Evolutionary conservation across 2,113 vertebrate genomes (phyloP), one percentile per base, ranked within the genome.

Genomic region (Lophochroa leadbeateri): DNA sequence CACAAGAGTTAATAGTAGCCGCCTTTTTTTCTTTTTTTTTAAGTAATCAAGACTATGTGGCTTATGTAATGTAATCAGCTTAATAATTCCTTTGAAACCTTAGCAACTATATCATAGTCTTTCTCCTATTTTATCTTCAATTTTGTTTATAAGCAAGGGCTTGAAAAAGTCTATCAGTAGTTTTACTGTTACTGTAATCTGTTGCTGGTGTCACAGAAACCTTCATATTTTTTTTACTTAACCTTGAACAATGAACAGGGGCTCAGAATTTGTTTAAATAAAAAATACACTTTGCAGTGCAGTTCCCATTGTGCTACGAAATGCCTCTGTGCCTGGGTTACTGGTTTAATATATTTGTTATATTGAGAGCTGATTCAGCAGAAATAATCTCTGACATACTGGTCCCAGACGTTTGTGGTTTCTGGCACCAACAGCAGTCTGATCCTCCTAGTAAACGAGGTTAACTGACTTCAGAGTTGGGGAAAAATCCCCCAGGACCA

Each of bases 341-440:
- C 65, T 72, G 27, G 43, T 75, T 89, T 91, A 71, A 86, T 81
- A 14, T 6, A 72, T 71, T 78, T 83, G 52, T 75, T 92, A 93
- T 19, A 93, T 4, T 70, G 79, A 96, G 58, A 94, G 82, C 64
- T 94, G 94, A 95, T 90, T 92, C 86, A 92, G 88, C 86, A 94
- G 86, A 92, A 96, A 95, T 78, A 88, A 92, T 81, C 64, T 92
- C 90, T 88, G 64, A 93, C 76, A 70, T 72, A 82, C 55, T 71
- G 52, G 65, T 83, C 77, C 72, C 86, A 95, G 86, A 93, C 57
- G 0, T 84, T 78, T 96, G 90, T 76, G 82, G 90, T 88, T 96
- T 97, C 94, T 95, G 92, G 80, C 90, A 95, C 47, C 35, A 88
- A 12, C 5, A 9, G 41, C 67, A 88, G 80, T 49, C 81, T 88